Evolutionary conservation across 2,113 vertebrate genomes (phyloP), one percentile per base, ranked within the genome.

Genomic region (Cyanistes caeruleus): DNA sequence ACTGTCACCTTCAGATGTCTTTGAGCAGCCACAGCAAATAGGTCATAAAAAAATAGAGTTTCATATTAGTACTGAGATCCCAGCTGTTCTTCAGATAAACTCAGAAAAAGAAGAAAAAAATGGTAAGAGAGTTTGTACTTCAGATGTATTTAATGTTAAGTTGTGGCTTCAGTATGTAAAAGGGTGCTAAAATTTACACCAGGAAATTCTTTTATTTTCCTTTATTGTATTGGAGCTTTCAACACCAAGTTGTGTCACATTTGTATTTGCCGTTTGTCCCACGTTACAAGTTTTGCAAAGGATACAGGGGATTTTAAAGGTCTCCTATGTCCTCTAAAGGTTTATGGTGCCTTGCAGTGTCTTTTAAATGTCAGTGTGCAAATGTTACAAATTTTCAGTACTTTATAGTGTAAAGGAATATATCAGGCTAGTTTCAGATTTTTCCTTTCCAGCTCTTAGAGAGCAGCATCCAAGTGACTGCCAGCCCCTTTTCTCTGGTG

Each of bases 1-100:
- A 18, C 96, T 99, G 88, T 98, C 98, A 94, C 99, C 99, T 74
- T 98, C 98, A 2, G 99, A 99, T 81, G 99, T 99, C 46, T 99
- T 99, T 93, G 99, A 99, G 87, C 99, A 99, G 96, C 98, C 98
- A 6, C 98, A 98, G 75, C 95, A 98, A 3, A 58, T 98, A 41
- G 98, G 98, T 31, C 98, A 96, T 52, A 99, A 97, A 97, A 99
- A 98, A 98, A 99, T 99, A 7, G 99, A 99, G 95, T 99, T 99
- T 96, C 98, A 99, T 96, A 99, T 99, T 97, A 98, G 98, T 48
- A 94, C 98, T 48, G 99, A 99, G 37, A 97, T 98, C 56, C 96
- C 98, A 15, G 84, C 97, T 68, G 89, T 96, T 85, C 94, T 98
- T 94, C 98, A 98, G 80, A 98, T 94, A 92, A 97, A 97, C 67